A percentile compares a stretch with the other conserved stretches of the same genome.
These are phyloP conservation scores for Eupithecia subfuscata DNA, from an alignment of 2,888 invertebrate genomes.

Conservation along the genomic window DNA sequence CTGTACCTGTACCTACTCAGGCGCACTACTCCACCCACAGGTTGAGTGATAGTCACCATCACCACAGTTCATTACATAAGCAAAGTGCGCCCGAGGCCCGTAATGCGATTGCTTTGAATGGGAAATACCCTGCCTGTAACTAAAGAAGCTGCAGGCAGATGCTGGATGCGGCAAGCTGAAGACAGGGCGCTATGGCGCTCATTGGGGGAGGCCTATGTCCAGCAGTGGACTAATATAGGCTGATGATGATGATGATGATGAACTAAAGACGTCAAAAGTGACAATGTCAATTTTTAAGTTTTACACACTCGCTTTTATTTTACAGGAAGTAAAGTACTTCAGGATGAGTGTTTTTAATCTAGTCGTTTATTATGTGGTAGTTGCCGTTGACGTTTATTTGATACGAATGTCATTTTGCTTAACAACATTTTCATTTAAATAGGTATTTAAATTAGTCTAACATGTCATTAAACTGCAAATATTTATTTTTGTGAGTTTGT, in stretches of 20 bases:
- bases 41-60: slow-evolving; percentile 13
- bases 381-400: too few relatives aligned
- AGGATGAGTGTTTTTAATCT: neutral
- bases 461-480: too few relatives aligned
- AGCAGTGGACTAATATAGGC: too few relatives aligned
- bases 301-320: neutral
- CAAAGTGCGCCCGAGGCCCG: slow-evolving; percentile 38
- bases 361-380: neutral
- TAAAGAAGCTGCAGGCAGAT: too few relatives aligned
- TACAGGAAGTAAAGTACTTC: neutral
- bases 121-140: slow-evolving; percentile 32
- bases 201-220: too few relatives aligned
- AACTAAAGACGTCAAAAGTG: neutral
- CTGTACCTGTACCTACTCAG: slow-evolving; percentile 18
- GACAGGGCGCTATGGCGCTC: too few relatives aligned
- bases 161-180: too few relatives aligned
- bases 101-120: slow-evolving; percentile 42
- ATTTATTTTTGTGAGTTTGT: too few relatives aligned
- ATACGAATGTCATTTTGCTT: too few relatives aligned
- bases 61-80: slow-evolving; percentile 42
- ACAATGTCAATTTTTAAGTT: neutral
- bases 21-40: slow-evolving; percentile 32
- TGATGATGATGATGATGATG: too few relatives aligned
- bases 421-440: too few relatives aligned
- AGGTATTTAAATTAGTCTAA: too few relatives aligned